These are phyloP conservation scores for Smutsia temminckii DNA, from an alignment of 2,797 vertebrate species.

Conservation along the genomic window DNA sequence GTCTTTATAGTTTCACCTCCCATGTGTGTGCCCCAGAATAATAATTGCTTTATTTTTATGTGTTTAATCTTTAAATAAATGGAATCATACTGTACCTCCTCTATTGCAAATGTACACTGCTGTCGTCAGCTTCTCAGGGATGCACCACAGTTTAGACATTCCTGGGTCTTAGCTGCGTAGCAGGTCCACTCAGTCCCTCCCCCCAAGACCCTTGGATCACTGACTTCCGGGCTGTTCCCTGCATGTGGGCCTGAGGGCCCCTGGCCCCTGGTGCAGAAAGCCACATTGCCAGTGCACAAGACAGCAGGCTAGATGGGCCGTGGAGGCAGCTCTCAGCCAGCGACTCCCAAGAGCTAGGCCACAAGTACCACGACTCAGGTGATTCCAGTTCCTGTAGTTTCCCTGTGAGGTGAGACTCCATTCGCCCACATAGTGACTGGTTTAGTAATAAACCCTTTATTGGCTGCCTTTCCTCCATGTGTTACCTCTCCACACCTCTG, in stretches of 20 bases:
- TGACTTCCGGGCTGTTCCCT: background rate
- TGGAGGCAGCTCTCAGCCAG: background rate
- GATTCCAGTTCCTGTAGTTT: background rate
- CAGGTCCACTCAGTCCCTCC: background rate
- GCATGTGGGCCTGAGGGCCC: background rate
- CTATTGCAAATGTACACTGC: too few relatives aligned
- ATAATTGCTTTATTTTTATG: background rate
- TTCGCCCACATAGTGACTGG: background rate
- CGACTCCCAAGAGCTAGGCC: background rate
- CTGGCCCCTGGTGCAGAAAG: background rate
- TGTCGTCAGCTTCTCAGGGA: too few relatives aligned
- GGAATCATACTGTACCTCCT: background rate
- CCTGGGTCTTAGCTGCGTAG: background rate
- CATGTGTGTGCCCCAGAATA: rapidly evolving
- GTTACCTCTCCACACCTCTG: background rate
- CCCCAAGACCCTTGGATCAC: background rate
- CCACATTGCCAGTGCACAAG: rapidly evolving
- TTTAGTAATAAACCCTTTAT: background rate
- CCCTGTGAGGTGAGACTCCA: background rate
- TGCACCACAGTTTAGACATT: background rate
- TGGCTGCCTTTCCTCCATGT: background rate
- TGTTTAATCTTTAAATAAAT: background rate
- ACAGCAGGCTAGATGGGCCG: rapidly evolving
- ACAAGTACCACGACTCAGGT: background rate
- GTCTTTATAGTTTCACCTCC: background rate